A percentile compares a stretch with the other conserved stretches of the same genome.
Conservation (phyloP, 2,113 vertebrate genomes). For the Pristiophorus japonicus region DNA sequence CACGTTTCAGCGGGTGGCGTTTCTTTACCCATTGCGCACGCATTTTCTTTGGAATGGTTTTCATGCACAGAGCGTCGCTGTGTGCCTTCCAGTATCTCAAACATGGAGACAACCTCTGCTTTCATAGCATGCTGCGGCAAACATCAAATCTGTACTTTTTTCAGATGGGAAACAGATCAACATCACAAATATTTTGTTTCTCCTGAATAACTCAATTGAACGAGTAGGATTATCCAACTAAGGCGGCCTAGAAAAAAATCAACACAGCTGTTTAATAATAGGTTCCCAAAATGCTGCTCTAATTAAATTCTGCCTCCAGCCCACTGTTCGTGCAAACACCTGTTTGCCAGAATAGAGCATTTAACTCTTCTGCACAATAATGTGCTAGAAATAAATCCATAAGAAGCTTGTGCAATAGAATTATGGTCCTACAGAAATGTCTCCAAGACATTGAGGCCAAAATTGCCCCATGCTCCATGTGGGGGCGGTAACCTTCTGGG, state of each 20-base stretch:
- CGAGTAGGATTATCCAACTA: slow-evolving; percentile 1
- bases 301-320: not conserved
- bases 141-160: not conserved
- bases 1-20: not conserved
- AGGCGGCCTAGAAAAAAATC: not conserved
- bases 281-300: not conserved
- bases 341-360: not conserved
- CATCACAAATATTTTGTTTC: slow-evolving; percentile 14
- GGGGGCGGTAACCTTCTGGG: too few relatives aligned
- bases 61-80: not conserved
- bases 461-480: too few relatives aligned
- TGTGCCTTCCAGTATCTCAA: not conserved
- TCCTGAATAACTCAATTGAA: slow-evolving; percentile 15
- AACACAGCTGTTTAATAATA: slow-evolving; percentile 23
- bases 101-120: not conserved
- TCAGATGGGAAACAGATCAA: not conserved
- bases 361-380: not conserved
- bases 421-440: not conserved
- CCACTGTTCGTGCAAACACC: not conserved
- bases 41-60: not conserved
- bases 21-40: not conserved
- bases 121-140: not conserved
- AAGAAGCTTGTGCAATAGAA: not conserved
- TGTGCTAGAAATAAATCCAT: not conserved
- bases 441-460: not conserved